Base-by-base conservation (phyloP, 2,888 invertebrate genomes). In the Amiota minor region DNA sequence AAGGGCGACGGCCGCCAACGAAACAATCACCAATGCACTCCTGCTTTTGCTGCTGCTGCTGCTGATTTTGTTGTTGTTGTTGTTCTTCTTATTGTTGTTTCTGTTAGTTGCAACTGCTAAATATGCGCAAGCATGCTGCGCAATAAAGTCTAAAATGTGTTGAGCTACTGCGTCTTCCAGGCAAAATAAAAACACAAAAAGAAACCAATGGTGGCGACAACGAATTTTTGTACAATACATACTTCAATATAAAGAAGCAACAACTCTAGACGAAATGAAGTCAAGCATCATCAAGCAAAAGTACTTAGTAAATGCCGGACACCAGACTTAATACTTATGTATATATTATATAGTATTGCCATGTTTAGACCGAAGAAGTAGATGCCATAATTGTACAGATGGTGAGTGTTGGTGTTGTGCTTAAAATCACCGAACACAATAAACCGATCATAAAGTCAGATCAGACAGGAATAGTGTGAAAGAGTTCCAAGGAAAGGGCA, bases 131-230 rank as follows among this genome's bases (percentile, higher is more conserved):
- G 69, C 77, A 73, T 84, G 83, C 84, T 84, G 86, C 85, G 80
- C 81, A 81, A 82, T 86, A 80, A 85, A 87, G 78, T 86, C 87
- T 80, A 87, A 87, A 85, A 80, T 85, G 85, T 86, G 85, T 35
- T 70, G 47, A 68, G 49, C 14, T 49, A 46, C 61, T 64, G 11
- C 64, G 73, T 35, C 46, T 20, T 16, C 65, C 35, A 53, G 62
- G 55, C 67, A 14, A 50, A 35, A 35, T 6, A 23, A 23, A 23
- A 23, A 23, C 1, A 35, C 35, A 35, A 35, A 35, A 12, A n/a
- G 11, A 12, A 50, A 50, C 53, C 12, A 50, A 4, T n/a, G 53
- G 53, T 50, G n/a, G 35, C 12, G n/a, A 35, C 35, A 23, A 62
- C 62, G 35, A 65, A 68, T 50, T 68, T 50, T 68, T 68, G 67